Base-by-base conservation (phyloP, 2,113 vertebrate species). In the Tamias sibiricus region DNA sequence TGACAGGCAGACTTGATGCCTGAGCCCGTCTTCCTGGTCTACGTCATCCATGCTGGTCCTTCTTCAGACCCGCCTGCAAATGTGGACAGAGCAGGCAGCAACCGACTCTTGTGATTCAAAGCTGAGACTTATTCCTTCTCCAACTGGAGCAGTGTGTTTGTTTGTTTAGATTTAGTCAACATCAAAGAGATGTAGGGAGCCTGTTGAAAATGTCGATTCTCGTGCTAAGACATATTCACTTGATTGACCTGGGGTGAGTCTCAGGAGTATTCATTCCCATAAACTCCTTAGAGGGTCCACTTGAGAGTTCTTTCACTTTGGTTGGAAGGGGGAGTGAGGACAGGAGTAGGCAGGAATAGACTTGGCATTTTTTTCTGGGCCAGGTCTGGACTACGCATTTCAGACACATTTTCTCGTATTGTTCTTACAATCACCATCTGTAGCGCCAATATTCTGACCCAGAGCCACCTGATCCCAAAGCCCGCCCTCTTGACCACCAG, bases 31-130 rank as follows among this genome's bases (percentile, higher is more conserved):
- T 66, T 75, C 72, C 28, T 13, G 30, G 14, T 17, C 42, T 42
- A 4, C 44, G 12, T 59, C 42, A 1, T 10, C 28, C n/a, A 5
- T 0, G 22, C 24, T 32, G 7, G 10, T 11, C 28, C 44, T 0
- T 26, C 22, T 62, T 87, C 10, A 20, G 22, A 2, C 32, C 44
- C 4, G 10, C 4, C 4, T 8, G 40, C 32, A 8, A n/a, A 0
- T 16, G 8, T 17, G 42, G 35, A 68, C 90, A n/a, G 47, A 77
- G 42, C 30, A 52, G 42, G 49, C 10, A 12, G 57, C 14, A 12
- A 6, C 17, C 37, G 8, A 0, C 19, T 40, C 16, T 24, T 35
- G 12, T 19, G 30, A 16, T n/a, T 1, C 6, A 12, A 87, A 86
- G 35, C 32, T 49, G 1, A 24, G 44, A 1, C 19, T 42, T 47